Base-by-base conservation (phyloP, 2,113 vertebrate species). In the Ornithorhynchus anatinus region DNA sequence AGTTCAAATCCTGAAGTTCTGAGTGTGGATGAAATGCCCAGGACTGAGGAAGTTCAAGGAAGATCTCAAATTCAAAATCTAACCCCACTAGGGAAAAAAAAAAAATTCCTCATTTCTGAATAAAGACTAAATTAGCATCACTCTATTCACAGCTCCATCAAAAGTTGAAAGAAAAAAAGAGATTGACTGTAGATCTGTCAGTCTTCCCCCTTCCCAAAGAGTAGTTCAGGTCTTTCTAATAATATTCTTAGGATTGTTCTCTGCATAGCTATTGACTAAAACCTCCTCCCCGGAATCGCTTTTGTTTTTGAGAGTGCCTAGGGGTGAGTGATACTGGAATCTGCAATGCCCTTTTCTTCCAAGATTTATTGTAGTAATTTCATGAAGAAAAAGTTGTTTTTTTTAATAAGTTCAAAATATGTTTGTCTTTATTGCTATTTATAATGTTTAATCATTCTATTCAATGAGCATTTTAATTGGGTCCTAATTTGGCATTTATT, bases 81-180 rank as follows among this genome's bases (percentile, higher is more conserved):
- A 11, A 7, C 80, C 23, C 35, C 52, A 12, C n/a, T n/a, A 58
- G 59, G 59, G 66, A 20, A 13, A 60, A 25, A 27, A 52, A 44
- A 39, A 65, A 66, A 52, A 36, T 72, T 69, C 45, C 45, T 72
- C 72, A 77, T 77, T 53, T 33, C 52, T 54, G 62, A 80, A 69
- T 82, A 75, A 79, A 66, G 54, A 51, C 66, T 72, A 47, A 72
- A 56, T 75, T 80, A 66, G 62, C 0, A 16, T 84, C 81, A 77
- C 69, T 84, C 67, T 72, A 51, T 47, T 59, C 56, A 1, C 39
- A 22, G 63, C 47, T 77, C 12, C n/a, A 15, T 54, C 54, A 57
- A 66, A 77, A 58, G 69, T 6, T 68, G 48, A 23, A 44, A 38
- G 65, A 61, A 29, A 50, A 48, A 45, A 39, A 73, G 65, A 44